Evolutionary conservation across 1,140 invertebrate species (phyloP), one percentile per base, ranked within the genome.

Genomic region (Trachymyrmex septentrionalis): DNA sequence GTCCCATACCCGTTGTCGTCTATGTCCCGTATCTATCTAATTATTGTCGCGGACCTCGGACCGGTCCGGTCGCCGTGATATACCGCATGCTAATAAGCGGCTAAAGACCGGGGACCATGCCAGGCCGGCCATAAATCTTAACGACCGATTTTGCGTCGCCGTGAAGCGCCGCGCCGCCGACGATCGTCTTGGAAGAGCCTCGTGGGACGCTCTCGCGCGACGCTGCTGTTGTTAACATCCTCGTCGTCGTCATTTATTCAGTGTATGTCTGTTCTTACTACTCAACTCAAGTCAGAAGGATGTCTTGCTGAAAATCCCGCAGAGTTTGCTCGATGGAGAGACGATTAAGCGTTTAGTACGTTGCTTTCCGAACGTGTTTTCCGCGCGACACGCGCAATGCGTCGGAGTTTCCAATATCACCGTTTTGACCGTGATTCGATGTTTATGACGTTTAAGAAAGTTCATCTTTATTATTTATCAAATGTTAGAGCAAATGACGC

Each of bases 31-130:
- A 95, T 95, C 95, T 95, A 95, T 95, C 94, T 95, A 95, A 95
- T 95, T 95, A 95, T 95, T 95, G 93, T 93, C 94, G 93, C 93
- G 94, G 91, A 93, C 90, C 92, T 88, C 82, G 92, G 89, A 61
- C 85, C 90, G 90, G 89, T 93, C 92, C 92, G 82, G 90, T 90
- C 75, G 86, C 87, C 82, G 92, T 95, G 94, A 95, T 95, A 95
- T 95, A 95, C 95, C 94, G 94, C 95, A 95, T 95, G 95, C 95
- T 95, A 95, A 95, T 95, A 95, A 95, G 95, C 95, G 94, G 88
- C 95, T 95, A 95, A 95, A 95, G 95, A 95, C 94, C 92, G 87
- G 91, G 92, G 92, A 94, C 93, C 92, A 91, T 93, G 92, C 92
- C 92, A 92, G 80, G 89, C 86, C 91, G 86, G 64, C 88, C 91